These are phyloP conservation scores for Drosophila setifemur DNA, from an alignment of 1,140 invertebrate genomes.

Conservation along the genomic window DNA sequence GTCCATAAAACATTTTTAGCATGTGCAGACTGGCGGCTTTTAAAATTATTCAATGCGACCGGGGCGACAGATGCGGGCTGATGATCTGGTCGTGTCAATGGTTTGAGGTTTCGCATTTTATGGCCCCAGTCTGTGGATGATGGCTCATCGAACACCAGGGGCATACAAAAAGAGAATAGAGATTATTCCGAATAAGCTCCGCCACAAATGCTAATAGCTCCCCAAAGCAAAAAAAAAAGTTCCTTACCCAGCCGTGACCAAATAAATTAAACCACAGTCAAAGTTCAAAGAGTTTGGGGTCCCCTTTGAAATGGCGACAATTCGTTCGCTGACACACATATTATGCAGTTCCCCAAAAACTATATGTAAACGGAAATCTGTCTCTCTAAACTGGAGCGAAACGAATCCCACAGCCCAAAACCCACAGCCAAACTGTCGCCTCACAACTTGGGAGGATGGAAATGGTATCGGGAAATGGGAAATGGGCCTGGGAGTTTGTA, in stretches of 20 bases:
- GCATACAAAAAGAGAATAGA: neutral
- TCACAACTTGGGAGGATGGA: conserved; percentile 41
- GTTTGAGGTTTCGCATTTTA: conserved; percentile 37
- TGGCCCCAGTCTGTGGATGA: conserved; percentile 2
- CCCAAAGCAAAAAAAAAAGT: conserved; percentile 11
- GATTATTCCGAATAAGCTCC: neutral
- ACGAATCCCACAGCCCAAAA: conserved; percentile 64
- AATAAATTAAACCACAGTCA: conserved; percentile 53
- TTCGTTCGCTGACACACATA: conserved; percentile 57
- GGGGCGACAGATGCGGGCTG: conserved; percentile 37
- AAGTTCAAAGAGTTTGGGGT: conserved; percentile 57
- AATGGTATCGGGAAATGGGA: neutral
- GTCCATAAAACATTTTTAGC: conserved; percentile 62
- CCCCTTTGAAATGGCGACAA: conserved; percentile 44
- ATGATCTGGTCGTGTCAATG: conserved; percentile 43
- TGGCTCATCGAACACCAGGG: conserved; percentile 1
- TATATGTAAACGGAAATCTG: conserved; percentile 33
- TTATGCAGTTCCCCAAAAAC: conserved; percentile 37
- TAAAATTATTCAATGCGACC: conserved; percentile 46
- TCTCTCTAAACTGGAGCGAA: conserved; percentile 56
- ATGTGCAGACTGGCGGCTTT: conserved; percentile 56
- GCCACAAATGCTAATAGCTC: conserved; percentile 38
- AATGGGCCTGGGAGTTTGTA: conserved; percentile 42
- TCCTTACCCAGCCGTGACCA: conserved; percentile 36
- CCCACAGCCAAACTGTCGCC: conserved; percentile 67